Evolutionary conservation across 2,113 vertebrate genomes (phyloP), one percentile per base, ranked within the genome.

Genomic region (Coptodon rendalli): DNA sequence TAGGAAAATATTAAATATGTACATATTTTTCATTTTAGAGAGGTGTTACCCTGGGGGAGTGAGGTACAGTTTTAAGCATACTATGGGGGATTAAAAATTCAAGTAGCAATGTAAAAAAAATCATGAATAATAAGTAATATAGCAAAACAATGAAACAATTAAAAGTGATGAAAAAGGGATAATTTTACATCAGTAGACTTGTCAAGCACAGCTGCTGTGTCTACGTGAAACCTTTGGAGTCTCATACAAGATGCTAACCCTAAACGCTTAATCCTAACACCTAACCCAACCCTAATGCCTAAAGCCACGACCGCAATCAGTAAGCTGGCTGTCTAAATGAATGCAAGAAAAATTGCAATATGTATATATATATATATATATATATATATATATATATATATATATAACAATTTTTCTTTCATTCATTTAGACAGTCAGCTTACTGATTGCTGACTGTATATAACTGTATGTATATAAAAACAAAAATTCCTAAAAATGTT

Each of bases 351-450:
- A 56, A 7, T 27, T 27, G 53, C 53, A 54, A 54, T 24, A 6
- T 53, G 5, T 22, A 53, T 10, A n/a, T 10, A 3, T 6, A 6
- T 6, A n/a, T 5, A 19, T 2, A 11, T 1, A 1, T 2, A 1
- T 1, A 2, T 0, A 5, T 2, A 11, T 11, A 2, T 38, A 38
- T 4, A 36, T 1, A 38, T 38, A 38, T 5, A 10, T 38, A 38
- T 38, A 34, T 2, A 38, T 22, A 1, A 53, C 5, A 53, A 4
- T 6, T 54, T 22, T 54, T 54, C 10, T 6, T 1, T 3, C n/a
- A 54, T 54, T 54, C 5, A 12, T 54, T 54, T 54, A 54, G 52
- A 54, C 10, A 54, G 52, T 0, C n/a, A 54, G 10, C 10, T 6
- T 54, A 54, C 53, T 54, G n/a, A 54, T 6, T 56, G 3, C 53